Evolutionary conservation across 2,113 vertebrate genomes (phyloP).

Genomic region (Anguilla japonica): DNA sequence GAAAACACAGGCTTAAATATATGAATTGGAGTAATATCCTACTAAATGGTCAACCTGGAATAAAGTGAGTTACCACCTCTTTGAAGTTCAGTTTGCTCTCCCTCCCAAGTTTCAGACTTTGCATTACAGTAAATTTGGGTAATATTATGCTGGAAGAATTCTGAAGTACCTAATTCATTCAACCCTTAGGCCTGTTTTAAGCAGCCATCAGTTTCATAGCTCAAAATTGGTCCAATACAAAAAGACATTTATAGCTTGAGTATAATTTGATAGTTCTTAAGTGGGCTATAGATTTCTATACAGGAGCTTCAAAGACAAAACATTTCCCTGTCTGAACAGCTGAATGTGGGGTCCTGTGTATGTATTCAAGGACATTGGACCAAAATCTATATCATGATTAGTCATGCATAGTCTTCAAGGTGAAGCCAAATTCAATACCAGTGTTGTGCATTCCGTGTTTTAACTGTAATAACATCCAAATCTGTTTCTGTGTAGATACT

Average conservation of each 20-base stretch:
- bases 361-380: not conserved
- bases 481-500: not conserved
- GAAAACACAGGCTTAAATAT: too few species aligned
- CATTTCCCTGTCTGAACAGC: not conserved
- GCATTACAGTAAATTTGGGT: not conserved
- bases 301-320: not conserved
- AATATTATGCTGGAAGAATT: not conserved
- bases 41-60: not conserved
- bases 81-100: not conserved
- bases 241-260: not conserved
- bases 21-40: not conserved
- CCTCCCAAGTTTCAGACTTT: not conserved
- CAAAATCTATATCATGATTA: too few species aligned
- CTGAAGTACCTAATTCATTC: not conserved
- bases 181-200: not conserved
- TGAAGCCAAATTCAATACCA: constrained; percentile 1
- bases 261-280: not conserved
- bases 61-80: not conserved
- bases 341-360: not conserved
- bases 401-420: too few species aligned
- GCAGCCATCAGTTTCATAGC: not conserved
- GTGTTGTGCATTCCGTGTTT: not conserved
- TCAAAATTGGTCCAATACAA: not conserved
- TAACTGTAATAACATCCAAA: not conserved
- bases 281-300: not conserved